phyloP scores from a whole-genome alignment of 2,113 vertebrate species.

The Benthochromis sp. region DNA sequence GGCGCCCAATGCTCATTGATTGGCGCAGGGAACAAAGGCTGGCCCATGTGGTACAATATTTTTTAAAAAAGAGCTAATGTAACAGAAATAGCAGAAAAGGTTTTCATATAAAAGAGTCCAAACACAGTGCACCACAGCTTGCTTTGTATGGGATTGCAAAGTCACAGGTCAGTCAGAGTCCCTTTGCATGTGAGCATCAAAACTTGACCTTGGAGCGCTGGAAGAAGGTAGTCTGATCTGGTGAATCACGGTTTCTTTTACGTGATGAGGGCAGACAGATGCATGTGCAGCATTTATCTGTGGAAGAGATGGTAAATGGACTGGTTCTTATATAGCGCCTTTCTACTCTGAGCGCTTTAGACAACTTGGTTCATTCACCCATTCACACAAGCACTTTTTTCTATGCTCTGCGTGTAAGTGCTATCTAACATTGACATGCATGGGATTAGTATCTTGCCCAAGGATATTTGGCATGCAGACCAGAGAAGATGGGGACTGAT shows the following conservation, averaged over 20 bases:
- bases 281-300: neutral
- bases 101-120: neutral
- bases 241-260: neutral
- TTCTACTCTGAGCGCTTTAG: neutral
- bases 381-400: neutral
- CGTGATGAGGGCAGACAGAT: neutral
- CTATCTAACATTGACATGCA: neutral
- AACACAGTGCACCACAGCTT: constrained; percentile 13
- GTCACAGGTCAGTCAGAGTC: neutral
- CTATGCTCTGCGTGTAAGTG: neutral
- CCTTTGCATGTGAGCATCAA: neutral
- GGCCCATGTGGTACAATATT: neutral
- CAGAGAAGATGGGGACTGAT: neutral
- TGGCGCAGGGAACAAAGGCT: neutral
- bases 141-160: neutral
- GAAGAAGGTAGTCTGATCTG: neutral
- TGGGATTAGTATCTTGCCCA: neutral
- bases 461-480: neutral
- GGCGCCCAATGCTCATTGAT: neutral
- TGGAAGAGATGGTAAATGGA: neutral
- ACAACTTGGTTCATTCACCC: neutral
- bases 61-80: neutral
- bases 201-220: neutral
- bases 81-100: neutral
- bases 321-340: neutral